Evolutionary conservation across 37 sponge, comb jelly and placozoan species (phyloP), one percentile per base, ranked within the genome.

Genomic region (Amphimedon queenslandica): DNA sequence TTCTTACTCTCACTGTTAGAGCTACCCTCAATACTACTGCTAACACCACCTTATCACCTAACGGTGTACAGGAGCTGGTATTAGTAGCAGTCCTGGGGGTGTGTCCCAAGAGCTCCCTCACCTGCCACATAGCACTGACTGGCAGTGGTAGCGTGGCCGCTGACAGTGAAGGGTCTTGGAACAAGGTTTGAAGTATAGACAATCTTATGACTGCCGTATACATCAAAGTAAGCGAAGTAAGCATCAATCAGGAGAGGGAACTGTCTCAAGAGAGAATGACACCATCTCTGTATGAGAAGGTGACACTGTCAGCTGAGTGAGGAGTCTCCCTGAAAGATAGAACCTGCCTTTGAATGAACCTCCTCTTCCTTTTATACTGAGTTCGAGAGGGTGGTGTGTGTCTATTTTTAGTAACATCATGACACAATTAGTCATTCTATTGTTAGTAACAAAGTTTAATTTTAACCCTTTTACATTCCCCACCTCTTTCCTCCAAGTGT

Each of bases 191-290:
- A 61, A 70, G 43, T 47, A 30, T 28, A 21, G 42, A 35, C 51
- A 32, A 56, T 35, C 66, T 55, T 34, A 65, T 56, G 53, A 53
- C 64, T 36, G 41, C 41, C 40, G 64, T 69, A 32, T 57, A 42
- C 69, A 68, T 40, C 74, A 78, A 77, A 77, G 78, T 37, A 81
- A 87, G 82, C 88, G 88, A 81, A 87, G 88, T 87, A 87, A 87
- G 87, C 87, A 28, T 39, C 28, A 41, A 40, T 37, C 34, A 57
- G 65, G 25, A 66, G 72, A 64, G 66, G 42, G 71, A 80, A 10
- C 81, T 80, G 58, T 80, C 73, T 41, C 72, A 72, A 72, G 47
- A 47, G 73, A 63, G 68, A 66, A 66, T 51, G 73, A 42, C 73
- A 60, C 66, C 66, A 63, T 60, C 81, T 71, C 73, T 64, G 47